Conservation (phyloP, 2,113 vertebrate species). For the Poeciliopsis prolifica region DNA sequence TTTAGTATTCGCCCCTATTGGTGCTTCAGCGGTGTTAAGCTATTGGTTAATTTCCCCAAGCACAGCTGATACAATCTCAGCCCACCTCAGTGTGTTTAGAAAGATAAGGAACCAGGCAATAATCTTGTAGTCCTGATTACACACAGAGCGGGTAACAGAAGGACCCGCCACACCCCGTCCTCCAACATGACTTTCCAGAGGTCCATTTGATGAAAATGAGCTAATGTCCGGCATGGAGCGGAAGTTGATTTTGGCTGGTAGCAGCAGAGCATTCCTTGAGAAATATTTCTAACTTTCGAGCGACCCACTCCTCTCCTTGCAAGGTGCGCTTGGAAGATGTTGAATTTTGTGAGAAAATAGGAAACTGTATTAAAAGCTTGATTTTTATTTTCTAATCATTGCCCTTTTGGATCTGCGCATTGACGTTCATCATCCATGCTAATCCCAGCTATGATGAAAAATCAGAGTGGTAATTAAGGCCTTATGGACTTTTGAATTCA, state of each 20-base stretch:
- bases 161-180: conserved; percentile 48
- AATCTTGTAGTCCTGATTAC: conserved; percentile 65
- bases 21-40: conserved; percentile 54
- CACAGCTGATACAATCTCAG: conserved; percentile 73
- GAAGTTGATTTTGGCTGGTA: conserved; percentile 76
- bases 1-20: conserved; percentile 40
- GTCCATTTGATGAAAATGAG: conserved; percentile 60
- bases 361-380: conserved; percentile 21
- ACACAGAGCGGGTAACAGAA: conserved; percentile 42
- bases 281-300: conserved; percentile 51
- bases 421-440: conserved; percentile 4
- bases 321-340: conserved; percentile 32
- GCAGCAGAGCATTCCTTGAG: conserved; percentile 41
- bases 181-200: conserved; percentile 49
- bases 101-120: conserved; percentile 77
- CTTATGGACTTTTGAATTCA: conserved; percentile 22
- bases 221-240: conserved; percentile 60
- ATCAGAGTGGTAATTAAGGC: conserved; percentile 14
- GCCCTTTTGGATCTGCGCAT: conserved; percentile 6
- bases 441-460: conserved; percentile 13
- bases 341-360: conserved; percentile 39
- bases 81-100: conserved; percentile 67
- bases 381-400: conserved; percentile 23
- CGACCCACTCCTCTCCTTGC: conserved; percentile 14
- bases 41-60: conserved; percentile 74